Base-by-base conservation (phyloP, 1,140 invertebrate species). In the Adoxophyes honmai region DNA sequence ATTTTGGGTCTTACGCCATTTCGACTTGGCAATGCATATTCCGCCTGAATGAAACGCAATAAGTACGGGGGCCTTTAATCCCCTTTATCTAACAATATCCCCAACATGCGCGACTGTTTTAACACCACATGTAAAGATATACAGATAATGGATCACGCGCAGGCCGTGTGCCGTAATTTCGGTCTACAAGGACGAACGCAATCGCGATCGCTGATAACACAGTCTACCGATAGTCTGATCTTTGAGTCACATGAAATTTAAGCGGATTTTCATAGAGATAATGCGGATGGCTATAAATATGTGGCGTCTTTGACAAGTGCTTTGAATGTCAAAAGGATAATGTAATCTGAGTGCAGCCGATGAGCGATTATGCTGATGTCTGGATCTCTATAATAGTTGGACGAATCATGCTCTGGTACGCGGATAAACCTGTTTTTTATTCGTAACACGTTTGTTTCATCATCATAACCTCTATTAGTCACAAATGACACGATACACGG, bases 61-160 rank as follows among this genome's bases (percentile, higher is more conserved):
- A 48, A 44, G 15, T n/a, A 18, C 39, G 13, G 39, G 9, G 10
- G 34, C n/a, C 8, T 16, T 18, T 48, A 48, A 48, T 48, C 42
- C 42, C 8, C 0, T 18, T 21, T 28, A 44, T 35, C 13, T 39
- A 28, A 28, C 21, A 28, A 28, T 28, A 28, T 28, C 21, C 21
- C 21, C 21, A 28, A 28, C 21, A 28, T 38, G 21, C 36, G 15
- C 33, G 51, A 62, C 59, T 44, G 44, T 52, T 55, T 37, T 16
- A 37, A 55, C 34, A 55, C 16, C 44, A 11, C 36, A 57, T 64
- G 62, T 62, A 62, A 55, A 59, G 68, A 75, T 69, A 73, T 63
- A 59, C 59, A 39, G 18, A 60, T 59, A 62, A 64, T 13, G 15
- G 1, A 60, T n/a, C 67, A 69, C 54, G 61, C 42, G 44, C 21